Evolutionary conservation across 2,888 invertebrate species (phyloP).

Genomic region (Drosophila neotestacea): DNA sequence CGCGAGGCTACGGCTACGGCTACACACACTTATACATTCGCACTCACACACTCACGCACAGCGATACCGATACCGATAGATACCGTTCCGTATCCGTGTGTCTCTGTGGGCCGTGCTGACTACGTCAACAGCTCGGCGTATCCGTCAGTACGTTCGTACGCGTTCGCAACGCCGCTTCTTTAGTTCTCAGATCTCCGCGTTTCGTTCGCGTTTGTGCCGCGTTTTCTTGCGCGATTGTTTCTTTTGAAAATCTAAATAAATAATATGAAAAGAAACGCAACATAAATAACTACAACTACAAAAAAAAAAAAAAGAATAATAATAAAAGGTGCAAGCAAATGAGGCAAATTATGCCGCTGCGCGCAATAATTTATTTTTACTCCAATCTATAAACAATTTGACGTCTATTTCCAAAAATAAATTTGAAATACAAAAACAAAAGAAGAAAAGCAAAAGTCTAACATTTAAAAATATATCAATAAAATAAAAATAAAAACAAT

Average conservation of each 20-base stretch:
- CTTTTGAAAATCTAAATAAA: conserved; percentile 23
- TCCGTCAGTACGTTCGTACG: conserved; percentile 81
- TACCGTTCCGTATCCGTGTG: conserved; percentile 42
- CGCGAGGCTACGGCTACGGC: conserved; percentile 24
- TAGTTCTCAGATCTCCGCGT: conserved; percentile 61
- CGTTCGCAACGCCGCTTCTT: conserved; percentile 77
- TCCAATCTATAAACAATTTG: conserved; percentile 79
- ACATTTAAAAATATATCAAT: conserved; percentile 35
- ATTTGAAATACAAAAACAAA: conserved; percentile 34
- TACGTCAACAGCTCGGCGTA: conserved; percentile 74
- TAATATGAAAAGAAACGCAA: conserved; percentile 3
- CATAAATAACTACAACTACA: conserved; percentile 11
- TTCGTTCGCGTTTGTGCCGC: conserved; percentile 56
- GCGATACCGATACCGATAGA: conserved; percentile 66
- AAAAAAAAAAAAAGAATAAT: conserved; percentile 23
- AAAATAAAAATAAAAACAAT: conserved; percentile 57
- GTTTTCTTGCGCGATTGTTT: conserved; percentile 64
- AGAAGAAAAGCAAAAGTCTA: conserved; percentile 26
- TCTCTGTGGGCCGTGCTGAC: conserved; percentile 64
- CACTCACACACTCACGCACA: not conserved
- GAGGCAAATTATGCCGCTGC: conserved; percentile 60
- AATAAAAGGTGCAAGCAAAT: conserved; percentile 35
- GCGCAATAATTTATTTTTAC: conserved; percentile 74
- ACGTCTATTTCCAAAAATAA: conserved; percentile 77
- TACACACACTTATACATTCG: conserved; percentile 1